phyloP scores from a whole-genome alignment of 2,888 invertebrate species.

The Argyra leucocephala region DNA sequence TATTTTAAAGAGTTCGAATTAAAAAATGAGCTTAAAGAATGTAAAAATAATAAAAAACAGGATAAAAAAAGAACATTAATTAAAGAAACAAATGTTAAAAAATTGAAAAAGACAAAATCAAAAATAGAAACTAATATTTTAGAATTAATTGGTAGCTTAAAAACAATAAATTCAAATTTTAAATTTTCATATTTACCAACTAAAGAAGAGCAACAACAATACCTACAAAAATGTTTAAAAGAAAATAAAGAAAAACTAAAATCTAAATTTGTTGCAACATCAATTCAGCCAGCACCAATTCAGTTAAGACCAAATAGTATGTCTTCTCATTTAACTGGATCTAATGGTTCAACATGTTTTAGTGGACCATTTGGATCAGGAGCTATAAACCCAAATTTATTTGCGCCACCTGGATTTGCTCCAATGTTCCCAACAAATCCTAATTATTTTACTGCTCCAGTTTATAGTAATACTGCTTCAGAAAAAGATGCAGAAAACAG shows the following conservation, averaged over 20 bases:
- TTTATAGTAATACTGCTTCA: not conserved
- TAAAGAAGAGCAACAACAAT: slow-evolving; percentile 39
- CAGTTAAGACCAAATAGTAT: slow-evolving; percentile 13
- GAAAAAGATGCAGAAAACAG: slow-evolving; percentile 14
- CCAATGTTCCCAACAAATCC: not conserved
- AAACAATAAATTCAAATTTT: slow-evolving; percentile 39
- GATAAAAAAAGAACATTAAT: slow-evolving; percentile 41
- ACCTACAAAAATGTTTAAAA: slow-evolving; percentile 29
- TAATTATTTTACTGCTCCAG: not conserved
- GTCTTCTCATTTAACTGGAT: not conserved
- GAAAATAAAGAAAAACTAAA: slow-evolving; percentile 18
- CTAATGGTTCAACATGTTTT: slow-evolving; percentile 15
- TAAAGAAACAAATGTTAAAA: slow-evolving; percentile 39
- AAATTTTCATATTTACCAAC: slow-evolving; percentile 42
- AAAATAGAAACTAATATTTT: slow-evolving; percentile 40
- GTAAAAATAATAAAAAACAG: slow-evolving; percentile 34
- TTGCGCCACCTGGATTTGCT: slow-evolving; percentile 22
- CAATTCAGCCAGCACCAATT: slow-evolving; percentile 18
- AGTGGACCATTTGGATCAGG: slow-evolving; percentile 12
- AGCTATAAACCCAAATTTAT: slow-evolving; percentile 25
- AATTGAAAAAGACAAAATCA: slow-evolving; percentile 38
- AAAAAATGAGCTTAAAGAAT: slow-evolving; percentile 36
- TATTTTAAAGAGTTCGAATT: slow-evolving; percentile 40
- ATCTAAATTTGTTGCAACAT: not conserved
- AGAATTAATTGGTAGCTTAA: slow-evolving; percentile 40